These are phyloP conservation scores for Ormia ochracea DNA, from an alignment of 2,888 invertebrate species.

Conservation along the genomic window DNA sequence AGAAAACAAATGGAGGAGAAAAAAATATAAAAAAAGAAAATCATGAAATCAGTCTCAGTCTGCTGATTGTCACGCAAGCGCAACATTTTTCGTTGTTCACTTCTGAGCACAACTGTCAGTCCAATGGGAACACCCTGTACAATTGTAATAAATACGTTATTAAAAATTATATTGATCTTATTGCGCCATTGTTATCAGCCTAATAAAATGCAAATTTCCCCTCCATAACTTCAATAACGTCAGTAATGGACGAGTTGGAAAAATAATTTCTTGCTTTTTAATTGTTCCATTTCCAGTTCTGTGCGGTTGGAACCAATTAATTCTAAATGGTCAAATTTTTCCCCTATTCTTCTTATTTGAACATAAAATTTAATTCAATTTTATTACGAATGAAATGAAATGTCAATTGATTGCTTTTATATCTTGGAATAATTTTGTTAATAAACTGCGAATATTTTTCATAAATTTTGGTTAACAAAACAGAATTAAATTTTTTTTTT, in stretches of 20 bases:
- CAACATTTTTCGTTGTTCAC: too few relatives aligned
- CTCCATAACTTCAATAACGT: neutral
- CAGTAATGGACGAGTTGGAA: neutral
- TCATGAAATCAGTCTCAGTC: too few relatives aligned
- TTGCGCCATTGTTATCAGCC: too few relatives aligned
- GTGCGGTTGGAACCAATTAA: neutral
- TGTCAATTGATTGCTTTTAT: neutral
- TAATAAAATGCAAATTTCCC: too few relatives aligned
- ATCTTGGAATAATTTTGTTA: slow-evolving; percentile 33
- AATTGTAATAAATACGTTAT: too few relatives aligned
- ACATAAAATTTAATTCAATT: slow-evolving; percentile 53
- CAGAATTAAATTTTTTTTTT: neutral
- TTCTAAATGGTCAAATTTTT: neutral
- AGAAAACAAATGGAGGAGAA: too few relatives aligned
- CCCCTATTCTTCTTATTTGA: slow-evolving; percentile 17
- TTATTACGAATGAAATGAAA: slow-evolving; percentile 5
- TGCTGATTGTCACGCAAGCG: too few relatives aligned
- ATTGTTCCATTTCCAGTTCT: neutral
- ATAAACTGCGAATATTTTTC: slow-evolving; percentile 51
- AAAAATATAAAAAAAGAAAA: too few relatives aligned
- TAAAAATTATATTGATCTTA: too few relatives aligned
- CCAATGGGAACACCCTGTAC: too few relatives aligned
- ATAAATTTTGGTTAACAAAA: slow-evolving; percentile 41
- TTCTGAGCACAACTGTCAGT: too few relatives aligned
- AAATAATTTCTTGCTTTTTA: neutral